These are phyloP conservation scores for Myotis yumanensis DNA, from an alignment of 2,113 vertebrate genomes.

Conservation along the genomic window DNA sequence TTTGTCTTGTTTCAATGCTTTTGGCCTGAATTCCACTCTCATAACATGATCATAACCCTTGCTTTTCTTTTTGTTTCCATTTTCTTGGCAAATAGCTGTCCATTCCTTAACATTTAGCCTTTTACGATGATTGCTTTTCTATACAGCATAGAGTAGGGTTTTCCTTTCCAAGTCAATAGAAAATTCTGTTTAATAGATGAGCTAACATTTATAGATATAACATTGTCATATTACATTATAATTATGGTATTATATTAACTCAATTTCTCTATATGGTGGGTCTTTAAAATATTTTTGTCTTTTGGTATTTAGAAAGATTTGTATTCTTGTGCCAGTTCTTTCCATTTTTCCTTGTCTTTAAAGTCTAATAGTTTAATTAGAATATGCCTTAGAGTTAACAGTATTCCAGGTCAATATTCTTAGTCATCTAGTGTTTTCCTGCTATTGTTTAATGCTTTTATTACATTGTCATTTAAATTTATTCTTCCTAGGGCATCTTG, in stretches of 20 bases:
- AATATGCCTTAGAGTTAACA: background rate
- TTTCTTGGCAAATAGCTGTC: slow-evolving; percentile 27
- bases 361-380: slow-evolving; percentile 16
- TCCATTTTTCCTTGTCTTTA: background rate
- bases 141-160: background rate
- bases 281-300: background rate
- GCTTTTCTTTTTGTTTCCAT: slow-evolving; percentile 4
- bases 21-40: background rate
- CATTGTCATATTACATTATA: background rate
- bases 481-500: background rate
- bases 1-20: background rate
- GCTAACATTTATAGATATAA: slow-evolving; percentile 25
- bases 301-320: slow-evolving; percentile 20
- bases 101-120: background rate
- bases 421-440: background rate
- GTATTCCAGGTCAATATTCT: background rate
- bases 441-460: background rate
- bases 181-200: background rate
- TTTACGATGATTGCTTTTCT: background rate
- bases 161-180: slow-evolving; percentile 12
- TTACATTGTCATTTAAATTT: background rate
- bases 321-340: background rate
- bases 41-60: background rate
- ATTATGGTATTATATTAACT: background rate
- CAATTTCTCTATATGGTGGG: background rate